Base-by-base conservation (phyloP, 2,888 invertebrate species). In the Tubiluchus corallicola region DNA sequence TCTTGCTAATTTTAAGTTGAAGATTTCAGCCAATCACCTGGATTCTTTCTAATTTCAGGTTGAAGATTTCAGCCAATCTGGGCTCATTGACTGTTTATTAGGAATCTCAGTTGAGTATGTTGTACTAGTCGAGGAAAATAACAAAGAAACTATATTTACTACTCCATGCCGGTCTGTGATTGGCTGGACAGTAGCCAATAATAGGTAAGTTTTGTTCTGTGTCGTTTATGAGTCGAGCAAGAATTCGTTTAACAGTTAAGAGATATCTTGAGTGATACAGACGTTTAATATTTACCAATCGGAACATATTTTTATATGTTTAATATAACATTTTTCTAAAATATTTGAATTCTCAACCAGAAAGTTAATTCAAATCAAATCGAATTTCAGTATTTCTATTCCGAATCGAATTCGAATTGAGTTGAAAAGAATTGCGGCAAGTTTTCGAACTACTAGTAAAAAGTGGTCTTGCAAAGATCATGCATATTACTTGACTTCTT, bases 71-170 rank as follows among this genome's bases (percentile, higher is more conserved):
- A 58, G 62, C 5, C 58, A 55, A 43, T 52, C 59, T 2, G 50
- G 52, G 3, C 37, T 52, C 40, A 69, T 83, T 17, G 82, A 82
- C 52, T 81, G 83, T 58, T 76, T 80, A 51, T 71, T 90, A 57
- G 88, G 82, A 1, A 75, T 92, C 45, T 87, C 87, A 2, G 74
- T 79, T 0, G 90, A 92, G 58, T 79, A 79, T 1, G 68, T 92
- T 42, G 84, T 88, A 18, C 68, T 92, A 13, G 75, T 92, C 40
- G 90, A 92, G 60, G 80, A 82, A 56, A 72, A 70, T 48, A 75
- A 80, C 0, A 71, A 81, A 40, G 82, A 84, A 59, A 77, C 83
- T 38, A 76, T 90, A 20, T 81, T 88, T 53, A 83, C 82, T 5
- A 73, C 83, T 16, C 84, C 90, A 0, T 82, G 82, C 52, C 75